These are phyloP conservation scores for Scrobipalpa atriplicella DNA, from an alignment of 2,888 invertebrate species.

Conservation along the genomic window DNA sequence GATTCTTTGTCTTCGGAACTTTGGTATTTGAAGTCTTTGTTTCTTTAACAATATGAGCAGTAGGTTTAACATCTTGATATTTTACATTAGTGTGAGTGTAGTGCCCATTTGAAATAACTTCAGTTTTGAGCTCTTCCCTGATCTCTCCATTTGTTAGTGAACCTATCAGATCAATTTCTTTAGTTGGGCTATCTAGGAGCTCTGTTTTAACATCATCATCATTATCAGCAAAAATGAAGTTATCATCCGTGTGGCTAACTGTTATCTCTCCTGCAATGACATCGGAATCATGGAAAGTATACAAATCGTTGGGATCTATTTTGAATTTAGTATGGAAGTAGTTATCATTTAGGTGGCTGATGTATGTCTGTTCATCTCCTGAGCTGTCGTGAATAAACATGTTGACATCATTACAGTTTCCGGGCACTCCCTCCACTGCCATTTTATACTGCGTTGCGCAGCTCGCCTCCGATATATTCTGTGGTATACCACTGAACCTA, in stretches of 20 bases:
- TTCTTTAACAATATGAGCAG: slow-evolving; percentile 21
- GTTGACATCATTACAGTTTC: slow-evolving; percentile 70
- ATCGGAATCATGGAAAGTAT: slow-evolving; percentile 79
- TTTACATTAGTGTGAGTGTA: slow-evolving; percentile 45
- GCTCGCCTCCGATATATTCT: slow-evolving; percentile 77
- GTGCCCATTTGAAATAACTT: slow-evolving; percentile 66
- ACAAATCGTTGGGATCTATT: slow-evolving; percentile 78
- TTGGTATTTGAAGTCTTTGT: slow-evolving; percentile 62
- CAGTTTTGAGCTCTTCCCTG: slow-evolving; percentile 57
- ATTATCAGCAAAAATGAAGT: slow-evolving; percentile 65
- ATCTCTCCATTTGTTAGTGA: slow-evolving; percentile 65
- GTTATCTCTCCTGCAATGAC: slow-evolving; percentile 77
- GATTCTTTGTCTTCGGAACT: slow-evolving; percentile 62
- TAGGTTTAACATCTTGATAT: slow-evolving; percentile 44
- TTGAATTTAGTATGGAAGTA: slow-evolving; percentile 76
- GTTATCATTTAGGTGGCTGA: slow-evolving; percentile 72
- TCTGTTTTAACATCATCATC: slow-evolving; percentile 58
- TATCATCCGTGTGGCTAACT: slow-evolving; percentile 76
- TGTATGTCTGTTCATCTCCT: slow-evolving; percentile 71
- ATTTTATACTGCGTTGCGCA: slow-evolving; percentile 79
- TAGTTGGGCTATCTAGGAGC: slow-evolving; percentile 60
- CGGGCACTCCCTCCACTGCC: slow-evolving; percentile 74
- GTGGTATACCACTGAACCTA: slow-evolving; percentile 79
- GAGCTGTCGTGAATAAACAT: slow-evolving; percentile 74
- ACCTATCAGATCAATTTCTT: slow-evolving; percentile 60